These are phyloP conservation scores for Psilopsiagon aymara DNA, from an alignment of 2,113 vertebrate genomes.

Conservation along the genomic window DNA sequence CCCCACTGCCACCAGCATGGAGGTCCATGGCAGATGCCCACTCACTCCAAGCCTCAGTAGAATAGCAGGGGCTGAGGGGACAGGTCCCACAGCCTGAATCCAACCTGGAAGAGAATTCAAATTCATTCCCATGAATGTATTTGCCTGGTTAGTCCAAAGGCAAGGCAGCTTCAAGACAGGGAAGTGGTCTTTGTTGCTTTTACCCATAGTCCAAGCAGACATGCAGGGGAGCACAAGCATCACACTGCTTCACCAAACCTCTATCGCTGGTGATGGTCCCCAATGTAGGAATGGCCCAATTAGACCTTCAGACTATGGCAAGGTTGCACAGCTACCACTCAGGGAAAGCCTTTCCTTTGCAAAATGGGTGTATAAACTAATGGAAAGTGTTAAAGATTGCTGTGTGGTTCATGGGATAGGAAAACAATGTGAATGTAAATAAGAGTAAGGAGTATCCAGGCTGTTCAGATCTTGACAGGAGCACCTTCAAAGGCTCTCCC, in stretches of 20 bases:
- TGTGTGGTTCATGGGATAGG: background rate
- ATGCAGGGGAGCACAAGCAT: rapidly evolving
- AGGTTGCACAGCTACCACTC: background rate
- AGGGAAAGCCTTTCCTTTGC: background rate
- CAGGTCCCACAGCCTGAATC: background rate
- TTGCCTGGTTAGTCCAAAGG: background rate
- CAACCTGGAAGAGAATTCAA: background rate
- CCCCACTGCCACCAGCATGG: rapidly evolving
- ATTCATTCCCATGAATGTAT: background rate
- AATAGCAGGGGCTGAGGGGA: rapidly evolving
- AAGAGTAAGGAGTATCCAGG: background rate
- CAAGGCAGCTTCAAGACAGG: background rate
- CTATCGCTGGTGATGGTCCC: rapidly evolving
- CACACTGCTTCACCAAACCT: background rate
- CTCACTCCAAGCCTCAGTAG: rapidly evolving
- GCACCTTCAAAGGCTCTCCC: background rate
- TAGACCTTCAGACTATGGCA: background rate
- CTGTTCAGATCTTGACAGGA: background rate
- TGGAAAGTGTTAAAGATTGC: background rate
- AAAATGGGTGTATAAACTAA: background rate
- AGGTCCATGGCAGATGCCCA: rapidly evolving
- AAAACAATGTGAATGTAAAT: background rate
- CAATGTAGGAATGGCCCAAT: rapidly evolving
- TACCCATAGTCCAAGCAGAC: background rate
- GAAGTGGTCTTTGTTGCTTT: background rate